Evolutionary conservation across 2,797 vertebrate genomes (phyloP), one percentile per base, ranked within the genome.

Genomic region (Manis pentadactyla): DNA sequence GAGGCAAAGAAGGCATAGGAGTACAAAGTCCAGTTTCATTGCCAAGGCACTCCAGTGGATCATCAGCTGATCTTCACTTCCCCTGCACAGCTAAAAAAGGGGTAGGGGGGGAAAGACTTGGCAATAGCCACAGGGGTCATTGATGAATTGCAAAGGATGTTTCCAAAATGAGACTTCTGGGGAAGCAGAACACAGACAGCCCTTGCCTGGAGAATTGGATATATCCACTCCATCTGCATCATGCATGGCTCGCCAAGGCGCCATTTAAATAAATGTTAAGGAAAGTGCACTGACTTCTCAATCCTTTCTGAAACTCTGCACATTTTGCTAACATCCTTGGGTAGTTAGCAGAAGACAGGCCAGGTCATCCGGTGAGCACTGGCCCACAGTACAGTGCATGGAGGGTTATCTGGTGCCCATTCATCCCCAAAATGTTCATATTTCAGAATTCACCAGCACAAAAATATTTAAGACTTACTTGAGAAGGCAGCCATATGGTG

Each of bases 111-210:
- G 2, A 12, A 10, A 55, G n/a, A 29, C 39, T 79, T 49, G 73
- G 34, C 7, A 34, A 31, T 71, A 71, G 25, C 21, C 68, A 1
- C 2, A 7, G 63, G 12, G 12, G 7, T 68, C 61, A 25, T 46
- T 57, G 42, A 57, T 86, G 34, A 78, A 57, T 90, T 51, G 12
- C 55, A 59, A 53, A 84, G 27, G 73, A 93, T 66, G 55, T 90
- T 19, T 95, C 39, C 61, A 46, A 75, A 93, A 12, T 39, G 46
- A 93, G n/a, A 17, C 15, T 53, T 68, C 49, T 4, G 4, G 34
- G 34, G 42, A 49, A 29, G 39, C 2, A 84, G 31, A 68, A 63
- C 39, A 31, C 14, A 73, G n/a, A 53, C 2, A 69, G 8, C 13
- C 6, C 29, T 49, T 23, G 25, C 37, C 59, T 51, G 13, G 49